These are phyloP conservation scores for Todiramphus chloris DNA, from an alignment of 2,113 vertebrate species.

Conservation along the genomic window DNA sequence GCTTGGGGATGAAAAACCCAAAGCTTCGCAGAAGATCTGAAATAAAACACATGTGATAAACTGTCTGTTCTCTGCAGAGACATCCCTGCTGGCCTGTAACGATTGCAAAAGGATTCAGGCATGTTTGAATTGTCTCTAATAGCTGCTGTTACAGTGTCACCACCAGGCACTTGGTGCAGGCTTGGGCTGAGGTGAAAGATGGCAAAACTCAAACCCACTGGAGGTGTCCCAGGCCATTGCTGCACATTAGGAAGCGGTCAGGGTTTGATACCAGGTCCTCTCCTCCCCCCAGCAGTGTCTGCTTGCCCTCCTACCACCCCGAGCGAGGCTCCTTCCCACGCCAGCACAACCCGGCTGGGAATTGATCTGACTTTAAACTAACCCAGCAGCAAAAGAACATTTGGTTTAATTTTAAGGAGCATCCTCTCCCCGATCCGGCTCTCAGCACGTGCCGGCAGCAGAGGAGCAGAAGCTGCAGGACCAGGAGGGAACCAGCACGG, in stretches of 20 bases:
- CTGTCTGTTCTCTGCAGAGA: background rate
- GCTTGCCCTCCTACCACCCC: background rate
- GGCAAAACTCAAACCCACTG: fast-evolving
- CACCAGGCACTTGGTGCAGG: background rate
- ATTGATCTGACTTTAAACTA: background rate
- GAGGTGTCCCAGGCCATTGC: background rate
- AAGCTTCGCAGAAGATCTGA: background rate
- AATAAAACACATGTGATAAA: background rate
- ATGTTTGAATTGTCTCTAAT: background rate
- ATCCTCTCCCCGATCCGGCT: background rate
- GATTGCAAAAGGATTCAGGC: fast-evolving
- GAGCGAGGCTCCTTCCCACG: background rate
- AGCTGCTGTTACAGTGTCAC: background rate
- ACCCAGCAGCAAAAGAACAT: background rate
- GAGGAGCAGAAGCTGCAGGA: background rate
- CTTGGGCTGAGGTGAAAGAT: background rate
- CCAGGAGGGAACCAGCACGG: background rate
- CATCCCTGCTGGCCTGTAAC: fast-evolving
- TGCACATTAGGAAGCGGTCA: background rate
- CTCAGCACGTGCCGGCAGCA: background rate
- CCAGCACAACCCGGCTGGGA: background rate
- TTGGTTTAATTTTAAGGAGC: background rate
- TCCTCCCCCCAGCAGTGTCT: background rate
- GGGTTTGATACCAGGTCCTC: background rate
- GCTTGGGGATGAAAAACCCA: background rate